Evolutionary conservation across 64 coral and sea anemone genomes (phyloP).

Genomic region (Pachyseris speciosa): DNA sequence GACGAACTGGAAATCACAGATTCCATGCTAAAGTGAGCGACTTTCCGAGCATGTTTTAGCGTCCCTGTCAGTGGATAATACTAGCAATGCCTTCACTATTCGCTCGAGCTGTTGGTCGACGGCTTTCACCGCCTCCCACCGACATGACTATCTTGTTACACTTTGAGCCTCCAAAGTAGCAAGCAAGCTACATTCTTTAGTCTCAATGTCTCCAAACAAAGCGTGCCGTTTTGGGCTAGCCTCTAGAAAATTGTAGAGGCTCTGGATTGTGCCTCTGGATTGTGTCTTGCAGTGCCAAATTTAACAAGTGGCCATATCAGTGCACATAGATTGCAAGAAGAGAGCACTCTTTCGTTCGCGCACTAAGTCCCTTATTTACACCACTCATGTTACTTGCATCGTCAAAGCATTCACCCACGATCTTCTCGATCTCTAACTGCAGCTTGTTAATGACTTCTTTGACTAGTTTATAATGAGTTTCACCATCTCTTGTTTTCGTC

Average conservation of each 20-base stretch:
- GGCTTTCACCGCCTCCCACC: constrained; percentile 20
- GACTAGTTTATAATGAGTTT: constrained; percentile 43
- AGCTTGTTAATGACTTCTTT: constrained; percentile 39
- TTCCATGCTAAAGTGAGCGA: no score
- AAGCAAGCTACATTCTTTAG: constrained; percentile 5
- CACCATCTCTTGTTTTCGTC: constrained; percentile 37
- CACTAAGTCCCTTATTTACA: constrained; percentile 25
- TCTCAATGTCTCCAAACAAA: constrained; percentile 13
- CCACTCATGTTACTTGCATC: constrained; percentile 68
- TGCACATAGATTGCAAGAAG: constrained; percentile 47
- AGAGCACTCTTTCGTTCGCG: constrained; percentile 30
- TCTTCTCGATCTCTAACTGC: constrained; percentile 30
- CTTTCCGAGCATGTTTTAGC: no score
- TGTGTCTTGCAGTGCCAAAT: constrained; percentile 36
- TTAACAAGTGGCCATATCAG: constrained; percentile 53
- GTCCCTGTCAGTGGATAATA: no score
- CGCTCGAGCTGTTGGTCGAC: constrained; percentile 27
- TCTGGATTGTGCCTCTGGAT: constrained; percentile 47
- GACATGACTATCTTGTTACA: background rate
- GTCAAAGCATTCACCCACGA: constrained; percentile 64
- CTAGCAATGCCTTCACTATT: constrained; percentile 43
- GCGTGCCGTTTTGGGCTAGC: constrained; percentile 50
- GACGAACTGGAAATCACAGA: no score
- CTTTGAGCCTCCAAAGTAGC: background rate
- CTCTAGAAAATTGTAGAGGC: constrained; percentile 51